These are phyloP conservation scores for Vulpes ferrilata DNA, from an alignment of 2,113 vertebrate species.

Conservation along the genomic window DNA sequence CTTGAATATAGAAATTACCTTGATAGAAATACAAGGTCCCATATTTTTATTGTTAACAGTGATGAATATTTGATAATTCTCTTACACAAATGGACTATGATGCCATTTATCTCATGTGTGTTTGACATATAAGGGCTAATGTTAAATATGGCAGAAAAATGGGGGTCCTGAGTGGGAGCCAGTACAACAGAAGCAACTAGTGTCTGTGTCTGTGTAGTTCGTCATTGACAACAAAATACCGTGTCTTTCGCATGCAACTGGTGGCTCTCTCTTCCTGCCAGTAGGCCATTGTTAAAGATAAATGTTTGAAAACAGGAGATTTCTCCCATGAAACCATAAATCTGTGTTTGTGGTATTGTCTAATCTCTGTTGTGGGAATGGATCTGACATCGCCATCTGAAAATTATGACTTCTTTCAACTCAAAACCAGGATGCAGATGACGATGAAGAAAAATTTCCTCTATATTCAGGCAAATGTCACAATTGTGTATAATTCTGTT, in stretches of 20 bases:
- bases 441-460: not conserved
- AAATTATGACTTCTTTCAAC: slow-evolving; percentile 65
- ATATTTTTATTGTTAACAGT: not conserved
- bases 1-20: not conserved
- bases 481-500: slow-evolving; percentile 28
- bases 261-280: not conserved
- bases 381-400: slow-evolving; percentile 56
- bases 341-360: slow-evolving; percentile 50
- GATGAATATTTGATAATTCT: not conserved
- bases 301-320: slow-evolving; percentile 50
- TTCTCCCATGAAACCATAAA: slow-evolving; percentile 63
- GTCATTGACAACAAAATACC: not conserved
- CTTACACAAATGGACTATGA: not conserved
- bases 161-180: not conserved
- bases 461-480: slow-evolving; percentile 43
- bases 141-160: not conserved
- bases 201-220: not conserved
- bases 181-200: not conserved
- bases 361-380: slow-evolving; percentile 40
- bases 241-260: not conserved
- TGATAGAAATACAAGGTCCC: not conserved
- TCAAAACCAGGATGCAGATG: not conserved
- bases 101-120: not conserved
- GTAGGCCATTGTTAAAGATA: slow-evolving; percentile 73
- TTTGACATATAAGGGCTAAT: not conserved